A percentile compares a stretch with the other conserved stretches of the same genome.
These are phyloP conservation scores for Brienomyrus brachyistius DNA, from an alignment of 2,113 vertebrate species.

Conservation along the genomic window DNA sequence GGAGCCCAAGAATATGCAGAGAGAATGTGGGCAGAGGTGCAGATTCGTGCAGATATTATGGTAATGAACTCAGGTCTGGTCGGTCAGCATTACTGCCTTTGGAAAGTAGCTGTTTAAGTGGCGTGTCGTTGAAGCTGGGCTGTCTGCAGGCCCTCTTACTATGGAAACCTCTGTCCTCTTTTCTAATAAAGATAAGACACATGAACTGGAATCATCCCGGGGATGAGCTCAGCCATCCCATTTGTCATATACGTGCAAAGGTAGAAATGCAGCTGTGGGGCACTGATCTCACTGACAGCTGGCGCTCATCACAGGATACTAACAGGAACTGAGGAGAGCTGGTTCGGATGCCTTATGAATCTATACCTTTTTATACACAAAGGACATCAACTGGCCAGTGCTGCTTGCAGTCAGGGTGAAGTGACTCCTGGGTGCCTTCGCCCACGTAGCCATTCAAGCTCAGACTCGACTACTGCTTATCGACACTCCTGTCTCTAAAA, in stretches of 20 bases:
- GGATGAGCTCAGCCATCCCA: neutral
- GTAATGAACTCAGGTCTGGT: neutral
- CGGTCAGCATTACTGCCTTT: neutral
- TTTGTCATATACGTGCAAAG: neutral
- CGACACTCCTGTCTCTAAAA: neutral
- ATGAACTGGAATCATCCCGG: neutral
- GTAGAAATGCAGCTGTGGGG: neutral
- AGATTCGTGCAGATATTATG: neutral
- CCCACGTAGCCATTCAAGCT: neutral
- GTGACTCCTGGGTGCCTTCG: neutral
- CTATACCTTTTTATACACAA: neutral
- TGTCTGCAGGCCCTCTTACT: neutral
- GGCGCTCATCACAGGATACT: neutral
- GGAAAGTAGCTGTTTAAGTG: neutral
- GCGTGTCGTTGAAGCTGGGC: neutral
- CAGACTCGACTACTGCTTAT: neutral
- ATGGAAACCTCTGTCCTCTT: neutral
- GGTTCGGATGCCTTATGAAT: neutral
- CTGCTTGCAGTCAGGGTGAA: neutral
- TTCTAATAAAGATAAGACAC: neutral
- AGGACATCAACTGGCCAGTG: neutral
- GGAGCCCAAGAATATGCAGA: neutral
- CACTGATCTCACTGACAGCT: neutral
- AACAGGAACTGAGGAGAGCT: neutral
- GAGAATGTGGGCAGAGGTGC: neutral